Conservation (phyloP, 2,113 vertebrate species). For the Colaptes auratus region DNA sequence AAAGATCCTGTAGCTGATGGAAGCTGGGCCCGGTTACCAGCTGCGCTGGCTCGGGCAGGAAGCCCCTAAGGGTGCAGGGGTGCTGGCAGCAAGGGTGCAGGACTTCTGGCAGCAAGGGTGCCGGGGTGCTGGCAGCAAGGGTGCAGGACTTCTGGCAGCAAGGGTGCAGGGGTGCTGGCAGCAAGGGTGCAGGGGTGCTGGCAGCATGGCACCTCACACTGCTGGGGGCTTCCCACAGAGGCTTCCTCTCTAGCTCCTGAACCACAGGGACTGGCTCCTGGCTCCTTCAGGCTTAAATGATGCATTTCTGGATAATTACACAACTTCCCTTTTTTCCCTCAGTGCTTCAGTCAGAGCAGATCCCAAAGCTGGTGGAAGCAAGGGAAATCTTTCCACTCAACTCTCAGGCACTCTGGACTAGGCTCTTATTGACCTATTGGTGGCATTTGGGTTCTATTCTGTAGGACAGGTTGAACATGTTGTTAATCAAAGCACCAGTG, state of each 20-base stretch:
- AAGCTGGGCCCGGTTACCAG: background rate
- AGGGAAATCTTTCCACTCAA: background rate
- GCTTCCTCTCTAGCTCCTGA: background rate
- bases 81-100: too few relatives aligned
- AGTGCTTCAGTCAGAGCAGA: background rate
- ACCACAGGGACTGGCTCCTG: background rate
- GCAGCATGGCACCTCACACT: background rate
- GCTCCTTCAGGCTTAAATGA: background rate
- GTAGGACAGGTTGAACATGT: conserved; percentile 14
- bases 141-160: too few relatives aligned
- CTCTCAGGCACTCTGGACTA: background rate
- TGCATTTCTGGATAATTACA: background rate
- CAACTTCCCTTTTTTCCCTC: background rate
- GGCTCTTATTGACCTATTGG: background rate
- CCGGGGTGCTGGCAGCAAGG: too few relatives aligned
- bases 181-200: too few relatives aligned
- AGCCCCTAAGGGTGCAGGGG: background rate
- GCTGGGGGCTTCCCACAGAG: accelerated
- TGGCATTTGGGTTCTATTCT: background rate
- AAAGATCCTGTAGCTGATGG: background rate
- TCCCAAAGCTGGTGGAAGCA: background rate
- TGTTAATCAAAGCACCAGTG: conserved; percentile 54
- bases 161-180: too few relatives aligned
- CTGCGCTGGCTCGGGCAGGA: background rate
- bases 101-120: too few relatives aligned